These are phyloP conservation scores for Hydra vulgaris DNA, from an alignment of 30 jellyfish, hydroid and myxozoan genomes.

Conservation along the genomic window DNA sequence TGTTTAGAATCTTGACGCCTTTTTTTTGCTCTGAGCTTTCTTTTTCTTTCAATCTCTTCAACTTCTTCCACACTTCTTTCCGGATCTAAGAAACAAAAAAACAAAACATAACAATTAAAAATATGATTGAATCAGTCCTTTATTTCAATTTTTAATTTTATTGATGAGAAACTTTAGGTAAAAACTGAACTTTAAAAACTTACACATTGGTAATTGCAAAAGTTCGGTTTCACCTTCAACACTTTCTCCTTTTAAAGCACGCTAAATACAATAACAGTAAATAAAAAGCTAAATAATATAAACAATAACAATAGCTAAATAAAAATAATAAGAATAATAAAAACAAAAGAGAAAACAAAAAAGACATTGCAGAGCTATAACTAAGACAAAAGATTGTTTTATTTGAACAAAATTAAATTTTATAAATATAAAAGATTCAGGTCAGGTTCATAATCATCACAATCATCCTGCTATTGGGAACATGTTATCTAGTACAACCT, in stretches of 20 bases:
- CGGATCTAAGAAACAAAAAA: conserved; percentile 38
- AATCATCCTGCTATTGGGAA: no score
- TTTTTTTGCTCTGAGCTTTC: conserved; percentile 91
- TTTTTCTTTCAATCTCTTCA: conserved; percentile 74
- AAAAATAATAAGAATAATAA: no score
- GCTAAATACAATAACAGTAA: conserved; percentile 29
- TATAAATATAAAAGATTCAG: no score
- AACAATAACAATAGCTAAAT: no score
- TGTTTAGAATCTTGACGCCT: conserved; percentile 80
- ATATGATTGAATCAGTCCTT: neutral
- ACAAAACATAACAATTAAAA: neutral
- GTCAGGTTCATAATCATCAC: no score
- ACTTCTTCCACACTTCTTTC: conserved; percentile 66
- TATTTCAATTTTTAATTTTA: no score
- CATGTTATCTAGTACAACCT: no score
- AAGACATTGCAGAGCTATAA: no score
- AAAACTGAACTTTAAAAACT: conserved; percentile 3
- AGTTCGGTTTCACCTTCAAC: conserved; percentile 82
- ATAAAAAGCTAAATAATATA: no score
- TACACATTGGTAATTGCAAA: conserved; percentile 80
- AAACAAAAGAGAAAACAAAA: no score
- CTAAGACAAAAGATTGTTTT: no score
- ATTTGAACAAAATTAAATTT: no score
- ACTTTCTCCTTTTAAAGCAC: conserved; percentile 84
- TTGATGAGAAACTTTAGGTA: neutral